A percentile compares a stretch with the other conserved stretches of the same genome.
These are phyloP conservation scores for Epizoanthus ramosus DNA, from an alignment of 92 coral and sea anemone species.

Conservation along the genomic window DNA sequence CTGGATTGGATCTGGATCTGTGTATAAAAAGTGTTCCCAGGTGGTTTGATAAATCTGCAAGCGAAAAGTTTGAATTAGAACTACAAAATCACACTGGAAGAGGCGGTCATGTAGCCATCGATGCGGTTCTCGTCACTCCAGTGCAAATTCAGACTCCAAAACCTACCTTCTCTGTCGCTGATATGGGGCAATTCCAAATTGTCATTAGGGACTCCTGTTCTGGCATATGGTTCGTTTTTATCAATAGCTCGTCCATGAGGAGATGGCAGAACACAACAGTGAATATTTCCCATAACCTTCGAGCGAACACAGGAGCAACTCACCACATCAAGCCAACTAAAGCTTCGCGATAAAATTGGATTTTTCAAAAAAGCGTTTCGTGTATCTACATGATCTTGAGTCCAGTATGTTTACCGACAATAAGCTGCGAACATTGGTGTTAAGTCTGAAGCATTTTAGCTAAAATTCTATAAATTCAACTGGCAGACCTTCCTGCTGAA, in stretches of 20 bases:
- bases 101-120: background rate
- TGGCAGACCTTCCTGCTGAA: no score
- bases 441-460: no score
- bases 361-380: background rate
- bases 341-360: conserved; percentile 17
- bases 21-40: conserved; percentile 92
- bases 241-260: conserved; percentile 81
- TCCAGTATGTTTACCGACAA: background rate
- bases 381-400: conserved; percentile 18
- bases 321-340: conserved; percentile 39
- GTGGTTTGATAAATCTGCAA: conserved; percentile 93
- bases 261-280: conserved; percentile 94
- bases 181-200: conserved; percentile 94
- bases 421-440: background rate
- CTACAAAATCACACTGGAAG: background rate
- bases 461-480: no score
- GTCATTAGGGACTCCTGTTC: conserved; percentile 69
- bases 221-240: conserved; percentile 79
- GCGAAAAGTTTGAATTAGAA: conserved; percentile 22
- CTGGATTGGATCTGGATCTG: conserved; percentile 71
- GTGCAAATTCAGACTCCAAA: conserved; percentile 4
- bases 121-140: background rate
- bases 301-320: conserved; percentile 12
- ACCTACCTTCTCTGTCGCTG: conserved; percentile 96
- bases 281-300: conserved; percentile 88